Conservation (phyloP, 2,888 invertebrate species). For the Lasioglossum pauxillum region DNA sequence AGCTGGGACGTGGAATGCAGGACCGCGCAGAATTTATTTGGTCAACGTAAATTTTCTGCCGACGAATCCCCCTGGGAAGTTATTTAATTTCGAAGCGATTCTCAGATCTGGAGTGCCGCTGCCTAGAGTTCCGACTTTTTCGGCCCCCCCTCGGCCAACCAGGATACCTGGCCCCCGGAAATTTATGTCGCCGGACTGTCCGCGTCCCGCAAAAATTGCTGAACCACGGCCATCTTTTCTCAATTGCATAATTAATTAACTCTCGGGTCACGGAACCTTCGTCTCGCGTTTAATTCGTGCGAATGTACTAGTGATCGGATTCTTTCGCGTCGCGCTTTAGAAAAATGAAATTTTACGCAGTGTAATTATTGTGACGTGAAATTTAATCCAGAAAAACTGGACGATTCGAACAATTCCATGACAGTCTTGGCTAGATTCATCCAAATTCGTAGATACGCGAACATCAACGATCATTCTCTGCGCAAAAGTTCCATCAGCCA, state of each 20-base stretch:
- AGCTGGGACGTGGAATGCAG: constrained; percentile 63
- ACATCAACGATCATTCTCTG: not conserved
- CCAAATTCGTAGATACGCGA: not conserved
- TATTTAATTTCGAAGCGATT: constrained; percentile 72
- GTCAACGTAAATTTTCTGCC: constrained; percentile 68
- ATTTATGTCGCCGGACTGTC: constrained; percentile 58
- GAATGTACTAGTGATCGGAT: not conserved
- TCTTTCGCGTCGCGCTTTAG: not conserved
- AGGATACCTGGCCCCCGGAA: constrained; percentile 52
- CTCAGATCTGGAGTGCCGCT: constrained; percentile 63
- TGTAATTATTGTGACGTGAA: too few species aligned
- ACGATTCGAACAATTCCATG: not conserved
- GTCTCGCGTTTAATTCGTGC: not conserved
- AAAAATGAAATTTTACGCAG: too few species aligned
- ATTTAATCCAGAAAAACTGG: not conserved
- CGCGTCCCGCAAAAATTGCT: constrained; percentile 9
- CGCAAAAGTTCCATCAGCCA: not conserved
- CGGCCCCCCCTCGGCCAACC: constrained; percentile 26
- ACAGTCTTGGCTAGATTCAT: not conserved
- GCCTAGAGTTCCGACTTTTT: constrained; percentile 60
- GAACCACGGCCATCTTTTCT: not conserved
- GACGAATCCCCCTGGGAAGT: constrained; percentile 69
- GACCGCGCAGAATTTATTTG: constrained; percentile 69
- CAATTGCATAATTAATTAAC: not conserved
- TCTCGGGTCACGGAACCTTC: not conserved